A percentile compares a stretch with the other conserved stretches of the same genome.
Evolutionary conservation across 2,113 vertebrate genomes (phyloP).

Genomic region (Zosterops hypoxanthus): DNA sequence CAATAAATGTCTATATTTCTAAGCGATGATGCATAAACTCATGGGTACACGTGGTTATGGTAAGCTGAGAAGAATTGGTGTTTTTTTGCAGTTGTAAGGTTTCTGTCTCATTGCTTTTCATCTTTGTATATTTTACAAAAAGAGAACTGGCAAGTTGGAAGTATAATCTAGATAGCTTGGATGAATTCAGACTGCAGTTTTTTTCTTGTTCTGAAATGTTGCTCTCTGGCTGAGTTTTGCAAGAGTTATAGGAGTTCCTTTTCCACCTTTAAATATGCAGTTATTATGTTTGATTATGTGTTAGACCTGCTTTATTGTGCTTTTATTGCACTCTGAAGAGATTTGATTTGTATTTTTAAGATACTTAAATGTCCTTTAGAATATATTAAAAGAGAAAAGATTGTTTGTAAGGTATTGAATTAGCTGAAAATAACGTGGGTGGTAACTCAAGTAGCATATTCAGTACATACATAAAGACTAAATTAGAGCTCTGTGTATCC

Average conservation of each 20-base stretch:
- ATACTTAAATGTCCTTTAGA: background rate
- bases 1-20: background rate
- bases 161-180: background rate
- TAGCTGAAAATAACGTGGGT: constrained; percentile 1
- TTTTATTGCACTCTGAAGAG: background rate
- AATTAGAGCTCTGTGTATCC: background rate
- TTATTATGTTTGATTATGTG: background rate
- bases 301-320: background rate
- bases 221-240: background rate
- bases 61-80: background rate
- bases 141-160: background rate
- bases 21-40: background rate
- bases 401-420: constrained; percentile 21
- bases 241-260: background rate
- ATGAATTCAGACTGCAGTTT: background rate
- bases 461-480: background rate
- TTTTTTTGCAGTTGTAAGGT: background rate
- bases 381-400: constrained; percentile 3
- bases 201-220: background rate
- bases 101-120: background rate
- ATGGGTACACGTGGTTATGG: background rate
- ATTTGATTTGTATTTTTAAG: constrained; percentile 39
- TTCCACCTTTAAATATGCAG: background rate
- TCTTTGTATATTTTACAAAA: background rate
- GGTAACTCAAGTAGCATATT: constrained; percentile 15